Conservation (phyloP, 2,797 vertebrate genomes). For the Gymnothorax reevesii region DNA sequence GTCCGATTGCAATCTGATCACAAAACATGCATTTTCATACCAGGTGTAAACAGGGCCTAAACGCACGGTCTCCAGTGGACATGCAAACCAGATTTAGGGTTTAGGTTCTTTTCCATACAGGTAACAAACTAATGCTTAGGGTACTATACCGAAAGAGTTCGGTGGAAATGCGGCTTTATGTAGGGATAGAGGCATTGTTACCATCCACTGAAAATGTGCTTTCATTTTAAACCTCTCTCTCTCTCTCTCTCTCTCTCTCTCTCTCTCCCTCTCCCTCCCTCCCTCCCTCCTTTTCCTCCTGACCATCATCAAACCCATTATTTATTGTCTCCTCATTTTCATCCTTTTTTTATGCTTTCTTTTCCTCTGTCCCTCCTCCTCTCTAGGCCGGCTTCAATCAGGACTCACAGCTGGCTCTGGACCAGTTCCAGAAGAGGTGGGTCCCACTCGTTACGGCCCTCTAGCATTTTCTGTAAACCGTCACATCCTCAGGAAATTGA, state of each 20-base stretch:
- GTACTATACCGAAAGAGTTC: no score
- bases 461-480: background rate
- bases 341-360: conserved; percentile 17
- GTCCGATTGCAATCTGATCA: no score
- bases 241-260: background rate
- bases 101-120: no score
- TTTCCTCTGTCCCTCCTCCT: conserved; percentile 28
- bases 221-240: background rate
- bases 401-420: conserved; percentile 73
- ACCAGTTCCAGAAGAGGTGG: conserved; percentile 91
- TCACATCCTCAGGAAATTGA: background rate
- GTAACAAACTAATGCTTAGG: no score
- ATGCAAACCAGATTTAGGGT: no score
- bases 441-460: conserved; percentile 34
- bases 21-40: no score
- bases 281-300: background rate
- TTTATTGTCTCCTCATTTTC: background rate
- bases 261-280: background rate
- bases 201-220: background rate
- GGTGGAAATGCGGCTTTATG: no score
- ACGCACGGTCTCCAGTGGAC: no score
- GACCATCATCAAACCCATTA: background rate
- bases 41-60: no score
- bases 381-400: conserved; percentile 50
- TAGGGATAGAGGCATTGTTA: background rate